Evolutionary conservation across 2,888 invertebrate species (phyloP).

Genomic region (Ophion slaviceki): DNA sequence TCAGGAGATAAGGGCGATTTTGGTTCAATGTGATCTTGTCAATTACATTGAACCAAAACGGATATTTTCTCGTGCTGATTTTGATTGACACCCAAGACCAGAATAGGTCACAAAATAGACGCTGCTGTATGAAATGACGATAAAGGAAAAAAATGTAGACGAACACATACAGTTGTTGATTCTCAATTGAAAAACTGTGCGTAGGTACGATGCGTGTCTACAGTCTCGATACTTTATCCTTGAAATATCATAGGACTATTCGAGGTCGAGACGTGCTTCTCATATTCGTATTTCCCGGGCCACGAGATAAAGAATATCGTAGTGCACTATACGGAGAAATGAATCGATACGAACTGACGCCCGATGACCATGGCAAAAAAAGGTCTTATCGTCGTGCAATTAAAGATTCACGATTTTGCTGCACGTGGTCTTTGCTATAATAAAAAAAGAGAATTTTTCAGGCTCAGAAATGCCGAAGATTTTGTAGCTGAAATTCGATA

Average conservation of each 20-base stretch:
- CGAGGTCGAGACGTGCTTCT: conserved; percentile 28
- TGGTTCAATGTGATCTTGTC: too few relatives aligned
- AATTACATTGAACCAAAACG: too few relatives aligned
- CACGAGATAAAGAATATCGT: conserved; percentile 51
- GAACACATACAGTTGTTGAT: neutral
- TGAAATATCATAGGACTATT: conserved; percentile 16
- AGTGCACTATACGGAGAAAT: conserved; percentile 37
- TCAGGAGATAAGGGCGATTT: too few relatives aligned
- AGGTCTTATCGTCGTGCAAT: conserved; percentile 28
- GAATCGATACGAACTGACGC: conserved; percentile 42
- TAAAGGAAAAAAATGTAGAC: neutral
- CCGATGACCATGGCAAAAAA: conserved; percentile 22
- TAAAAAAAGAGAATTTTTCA: neutral
- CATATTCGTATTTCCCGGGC: conserved; percentile 22
- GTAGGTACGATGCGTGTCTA: conserved; percentile 12
- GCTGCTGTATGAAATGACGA: neutral
- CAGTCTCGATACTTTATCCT: conserved; percentile 8
- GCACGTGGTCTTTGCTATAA: neutral
- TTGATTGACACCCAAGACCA: neutral
- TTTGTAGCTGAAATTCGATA: neutral
- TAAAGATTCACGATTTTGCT: neutral
- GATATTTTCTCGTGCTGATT: neutral
- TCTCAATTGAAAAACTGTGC: conserved; percentile 9
- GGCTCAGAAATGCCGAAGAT: neutral
- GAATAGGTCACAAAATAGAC: neutral